Evolutionary conservation across 1,140 invertebrate genomes (phyloP).

Genomic region (Triops cancriformis): DNA sequence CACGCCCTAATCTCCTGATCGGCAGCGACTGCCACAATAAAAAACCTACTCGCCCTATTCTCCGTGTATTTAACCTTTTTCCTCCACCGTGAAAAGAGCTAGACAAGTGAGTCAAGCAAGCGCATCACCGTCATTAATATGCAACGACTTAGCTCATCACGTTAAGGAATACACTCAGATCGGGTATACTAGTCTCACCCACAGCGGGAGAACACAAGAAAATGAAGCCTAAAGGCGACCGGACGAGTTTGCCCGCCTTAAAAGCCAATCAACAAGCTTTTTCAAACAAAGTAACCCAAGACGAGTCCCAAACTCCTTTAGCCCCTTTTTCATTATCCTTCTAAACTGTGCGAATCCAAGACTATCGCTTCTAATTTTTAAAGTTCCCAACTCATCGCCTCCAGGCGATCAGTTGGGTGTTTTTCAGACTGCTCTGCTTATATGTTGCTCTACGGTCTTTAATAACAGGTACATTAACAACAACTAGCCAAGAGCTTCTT

Average conservation of each 20-base stretch:
- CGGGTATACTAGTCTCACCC: neutral
- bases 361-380: neutral
- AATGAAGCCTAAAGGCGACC: neutral
- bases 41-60: neutral
- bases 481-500: neutral
- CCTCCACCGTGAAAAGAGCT: neutral
- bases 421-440: neutral
- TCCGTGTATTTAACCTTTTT: neutral
- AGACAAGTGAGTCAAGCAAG: neutral
- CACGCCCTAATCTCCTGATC: conserved; percentile 4
- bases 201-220: neutral
- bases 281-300: neutral
- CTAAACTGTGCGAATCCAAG: neutral
- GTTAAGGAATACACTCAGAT: neutral
- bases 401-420: neutral
- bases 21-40: neutral
- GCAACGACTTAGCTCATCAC: conserved; percentile 4
- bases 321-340: neutral
- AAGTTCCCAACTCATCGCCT: neutral
- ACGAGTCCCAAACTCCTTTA: neutral
- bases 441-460: neutral
- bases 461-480: conserved; percentile 6
- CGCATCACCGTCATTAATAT: conserved; percentile 2
- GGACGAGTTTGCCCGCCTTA: neutral
- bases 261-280: neutral